Evolutionary conservation across 2,113 vertebrate genomes (phyloP).

Genomic region (Pavo muticus): DNA sequence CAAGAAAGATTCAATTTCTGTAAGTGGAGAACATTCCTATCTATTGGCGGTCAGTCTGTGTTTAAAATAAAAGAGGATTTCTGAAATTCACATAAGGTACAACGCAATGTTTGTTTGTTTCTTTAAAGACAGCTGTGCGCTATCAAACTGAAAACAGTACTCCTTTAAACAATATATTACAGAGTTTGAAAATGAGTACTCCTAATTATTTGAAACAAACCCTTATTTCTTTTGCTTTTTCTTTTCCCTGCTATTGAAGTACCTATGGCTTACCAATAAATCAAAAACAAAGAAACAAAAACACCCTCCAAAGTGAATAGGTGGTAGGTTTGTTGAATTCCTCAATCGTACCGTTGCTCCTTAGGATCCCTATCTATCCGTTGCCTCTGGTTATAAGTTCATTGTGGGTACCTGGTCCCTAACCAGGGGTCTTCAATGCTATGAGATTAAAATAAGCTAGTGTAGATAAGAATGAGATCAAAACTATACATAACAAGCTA

Average conservation of each 20-base stretch:
- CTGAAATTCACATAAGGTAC: neutral
- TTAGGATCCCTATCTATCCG: neutral
- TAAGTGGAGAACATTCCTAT: neutral
- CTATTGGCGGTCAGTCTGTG: neutral
- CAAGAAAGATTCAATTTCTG: fast-evolving
- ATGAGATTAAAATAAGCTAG: neutral
- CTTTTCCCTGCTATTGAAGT: neutral
- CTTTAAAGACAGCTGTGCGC: neutral
- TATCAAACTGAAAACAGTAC: neutral
- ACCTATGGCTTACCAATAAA: neutral
- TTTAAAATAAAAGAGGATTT: neutral
- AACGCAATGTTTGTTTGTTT: neutral
- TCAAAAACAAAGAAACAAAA: neutral
- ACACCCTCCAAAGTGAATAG: neutral
- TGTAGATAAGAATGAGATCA: neutral
- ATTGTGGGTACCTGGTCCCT: neutral
- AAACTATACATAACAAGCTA: neutral
- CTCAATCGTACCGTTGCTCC: neutral
- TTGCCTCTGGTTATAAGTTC: neutral
- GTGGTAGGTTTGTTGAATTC: neutral
- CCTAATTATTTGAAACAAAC: neutral
- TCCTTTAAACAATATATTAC: neutral
- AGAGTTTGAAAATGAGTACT: neutral
- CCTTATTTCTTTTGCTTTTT: neutral
- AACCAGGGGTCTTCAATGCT: neutral